Conservation (phyloP, 2,113 vertebrate genomes). For the Pluvianellus socialis region DNA sequence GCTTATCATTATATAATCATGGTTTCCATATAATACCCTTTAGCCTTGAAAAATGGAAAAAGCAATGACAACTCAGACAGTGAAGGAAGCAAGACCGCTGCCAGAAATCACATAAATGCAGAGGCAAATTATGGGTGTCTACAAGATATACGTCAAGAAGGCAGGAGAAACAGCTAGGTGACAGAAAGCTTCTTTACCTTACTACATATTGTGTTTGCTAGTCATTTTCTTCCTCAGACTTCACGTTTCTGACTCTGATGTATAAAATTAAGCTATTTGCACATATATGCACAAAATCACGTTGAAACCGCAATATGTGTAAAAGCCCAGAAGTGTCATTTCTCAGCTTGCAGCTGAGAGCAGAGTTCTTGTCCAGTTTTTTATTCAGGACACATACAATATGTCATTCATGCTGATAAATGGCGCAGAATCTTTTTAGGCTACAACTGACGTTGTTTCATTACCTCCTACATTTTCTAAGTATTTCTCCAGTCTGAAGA, state of each 20-base stretch:
- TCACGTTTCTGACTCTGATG: not conserved
- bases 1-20: not conserved
- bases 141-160: not conserved
- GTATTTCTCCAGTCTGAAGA: not conserved
- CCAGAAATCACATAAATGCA: not conserved
- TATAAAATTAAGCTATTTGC: not conserved
- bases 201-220: not conserved
- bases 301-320: not conserved
- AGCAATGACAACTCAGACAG: not conserved
- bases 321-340: not conserved
- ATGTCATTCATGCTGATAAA: not conserved
- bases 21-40: not conserved
- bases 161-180: not conserved
- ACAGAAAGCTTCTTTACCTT: not conserved
- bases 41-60: not conserved
- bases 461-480: not conserved
- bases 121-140: not conserved
- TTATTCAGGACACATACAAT: not conserved
- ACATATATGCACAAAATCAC: not conserved
- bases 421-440: not conserved
- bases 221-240: not conserved
- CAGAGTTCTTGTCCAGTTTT: not conserved
- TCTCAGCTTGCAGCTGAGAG: not conserved
- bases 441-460: not conserved
- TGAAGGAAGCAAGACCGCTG: not conserved